Evolutionary conservation across 2,113 vertebrate species (phyloP).

Genomic region (Bagarius yarrelli): DNA sequence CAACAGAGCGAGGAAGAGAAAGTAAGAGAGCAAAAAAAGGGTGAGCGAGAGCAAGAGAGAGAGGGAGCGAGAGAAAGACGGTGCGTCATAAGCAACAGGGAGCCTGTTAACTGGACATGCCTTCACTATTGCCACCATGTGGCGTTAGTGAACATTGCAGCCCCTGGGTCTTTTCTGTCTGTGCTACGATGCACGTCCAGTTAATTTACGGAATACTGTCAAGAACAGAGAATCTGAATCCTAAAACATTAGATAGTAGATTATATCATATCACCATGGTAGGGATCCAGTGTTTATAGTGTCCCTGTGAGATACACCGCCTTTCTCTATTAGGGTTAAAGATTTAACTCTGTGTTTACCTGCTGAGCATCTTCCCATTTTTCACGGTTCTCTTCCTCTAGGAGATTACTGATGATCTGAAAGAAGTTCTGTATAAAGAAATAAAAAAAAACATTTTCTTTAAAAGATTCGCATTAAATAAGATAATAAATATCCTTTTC

Average conservation of each 20-base stretch:
- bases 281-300: not conserved
- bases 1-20: not conserved
- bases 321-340: not conserved
- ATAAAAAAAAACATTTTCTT: slow-evolving; percentile 44
- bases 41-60: not conserved
- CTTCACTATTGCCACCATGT: slow-evolving; percentile 56
- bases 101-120: slow-evolving; percentile 21
- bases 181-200: slow-evolving; percentile 18
- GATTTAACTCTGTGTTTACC: slow-evolving; percentile 71
- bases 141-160: slow-evolving; percentile 38
- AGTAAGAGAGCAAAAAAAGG: not conserved
- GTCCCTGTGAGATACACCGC: too few relatives aligned
- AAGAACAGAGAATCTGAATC: slow-evolving; percentile 17
- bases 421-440: slow-evolving; percentile 92
- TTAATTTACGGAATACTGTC: slow-evolving; percentile 38
- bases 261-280: not conserved
- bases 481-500: too few relatives aligned
- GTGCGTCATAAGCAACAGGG: not conserved
- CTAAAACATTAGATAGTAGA: not conserved
- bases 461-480: too few relatives aligned
- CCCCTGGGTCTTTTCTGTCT: slow-evolving; percentile 32
- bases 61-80: slow-evolving; percentile 6
- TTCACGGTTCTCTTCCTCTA: slow-evolving; percentile 98
- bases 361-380: slow-evolving; percentile 98
- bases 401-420: slow-evolving; percentile 98